These are phyloP conservation scores for Alloscopus bannaensis DNA, from an alignment of 2,888 invertebrate genomes.

Conservation along the genomic window DNA sequence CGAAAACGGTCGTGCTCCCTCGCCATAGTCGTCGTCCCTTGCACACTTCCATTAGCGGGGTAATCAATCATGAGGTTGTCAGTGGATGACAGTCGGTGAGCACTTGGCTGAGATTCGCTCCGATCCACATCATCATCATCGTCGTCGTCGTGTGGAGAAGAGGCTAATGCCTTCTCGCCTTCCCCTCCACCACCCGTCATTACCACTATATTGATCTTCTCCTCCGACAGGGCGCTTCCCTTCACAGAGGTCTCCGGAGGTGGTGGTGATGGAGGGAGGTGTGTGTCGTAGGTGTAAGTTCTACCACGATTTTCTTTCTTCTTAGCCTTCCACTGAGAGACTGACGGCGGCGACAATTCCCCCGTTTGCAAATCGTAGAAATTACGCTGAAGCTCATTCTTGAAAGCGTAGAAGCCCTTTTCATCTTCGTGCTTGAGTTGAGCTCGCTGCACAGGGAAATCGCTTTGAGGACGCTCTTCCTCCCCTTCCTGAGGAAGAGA, in stretches of 20 bases:
- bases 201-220: constrained; percentile 55
- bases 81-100: constrained; percentile 39
- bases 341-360: too few relatives aligned
- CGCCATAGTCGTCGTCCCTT: not conserved
- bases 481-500: not conserved
- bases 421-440: too few relatives aligned
- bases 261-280: constrained; percentile 20
- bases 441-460: too few relatives aligned
- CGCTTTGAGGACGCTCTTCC: too few relatives aligned
- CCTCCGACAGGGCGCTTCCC: constrained; percentile 27
- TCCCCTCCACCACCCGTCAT: constrained; percentile 32
- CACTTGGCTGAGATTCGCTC: not conserved
- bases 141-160: not conserved
- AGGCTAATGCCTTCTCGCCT: constrained; percentile 17
- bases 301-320: too few relatives aligned
- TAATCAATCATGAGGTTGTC: constrained; percentile 67
- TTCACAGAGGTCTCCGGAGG: not conserved
- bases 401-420: too few relatives aligned
- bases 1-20: not conserved
- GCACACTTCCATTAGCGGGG: constrained; percentile 29
- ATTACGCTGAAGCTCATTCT: too few relatives aligned
- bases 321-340: too few relatives aligned
- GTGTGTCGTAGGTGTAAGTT: too few relatives aligned
- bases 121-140: not conserved
- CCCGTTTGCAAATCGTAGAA: too few relatives aligned